Evolutionary conservation across 2,888 invertebrate species (phyloP).

Genomic region (Leptinotarsa peninsularis): DNA sequence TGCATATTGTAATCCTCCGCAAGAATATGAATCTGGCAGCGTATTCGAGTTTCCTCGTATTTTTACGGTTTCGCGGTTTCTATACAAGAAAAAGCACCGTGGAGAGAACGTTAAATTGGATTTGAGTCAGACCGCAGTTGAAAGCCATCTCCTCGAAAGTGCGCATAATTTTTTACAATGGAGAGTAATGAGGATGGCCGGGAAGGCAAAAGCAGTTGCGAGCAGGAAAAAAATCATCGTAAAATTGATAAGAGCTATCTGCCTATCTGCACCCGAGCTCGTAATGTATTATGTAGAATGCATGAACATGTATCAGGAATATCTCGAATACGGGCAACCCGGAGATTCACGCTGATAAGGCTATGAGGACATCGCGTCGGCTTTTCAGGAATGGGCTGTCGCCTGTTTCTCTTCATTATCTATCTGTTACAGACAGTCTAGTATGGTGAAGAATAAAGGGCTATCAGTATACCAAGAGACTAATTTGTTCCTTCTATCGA

Average conservation of each 20-base stretch:
- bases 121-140: constrained; percentile 31
- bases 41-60: constrained; percentile 8
- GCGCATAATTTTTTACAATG: constrained; percentile 27
- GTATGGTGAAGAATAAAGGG: too few relatives aligned
- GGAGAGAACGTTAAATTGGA: constrained; percentile 24
- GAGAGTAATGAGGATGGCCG: constrained; percentile 4
- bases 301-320: constrained; percentile 16
- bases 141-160: constrained; percentile 34
- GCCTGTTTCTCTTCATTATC: background rate
- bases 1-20: background rate
- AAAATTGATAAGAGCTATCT: constrained; percentile 18
- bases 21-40: constrained; percentile 13
- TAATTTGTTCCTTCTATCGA: too few relatives aligned
- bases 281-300: constrained; percentile 7
- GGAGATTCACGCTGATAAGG: background rate
- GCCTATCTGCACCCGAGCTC: constrained; percentile 8
- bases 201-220: background rate
- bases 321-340: background rate
- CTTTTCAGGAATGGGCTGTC: background rate
- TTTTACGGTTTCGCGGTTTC: constrained; percentile 2
- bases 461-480: too few relatives aligned
- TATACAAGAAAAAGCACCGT: background rate
- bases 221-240: constrained; percentile 8
- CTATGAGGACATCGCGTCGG: background rate
- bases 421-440: too few relatives aligned